These are phyloP conservation scores for Rousettus madagascariensis DNA, from an alignment of 2,797 vertebrate species.

Conservation along the genomic window DNA sequence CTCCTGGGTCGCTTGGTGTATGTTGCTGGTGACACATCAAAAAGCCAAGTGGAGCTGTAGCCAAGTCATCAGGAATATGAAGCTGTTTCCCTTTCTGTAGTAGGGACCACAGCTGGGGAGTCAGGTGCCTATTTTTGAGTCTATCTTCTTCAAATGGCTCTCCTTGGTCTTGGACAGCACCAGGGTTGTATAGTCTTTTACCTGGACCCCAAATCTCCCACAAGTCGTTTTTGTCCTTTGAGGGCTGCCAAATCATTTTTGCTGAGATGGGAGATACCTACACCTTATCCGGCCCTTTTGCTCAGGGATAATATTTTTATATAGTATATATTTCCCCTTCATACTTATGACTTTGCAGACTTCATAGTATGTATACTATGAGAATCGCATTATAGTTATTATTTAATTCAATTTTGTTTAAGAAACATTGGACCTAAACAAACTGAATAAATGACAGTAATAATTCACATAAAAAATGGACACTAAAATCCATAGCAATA, in stretches of 20 bases:
- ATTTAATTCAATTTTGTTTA: slow-evolving; percentile 5
- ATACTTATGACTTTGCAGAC: neutral
- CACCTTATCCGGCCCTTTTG: neutral
- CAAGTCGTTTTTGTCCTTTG: neutral
- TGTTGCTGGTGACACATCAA: neutral
- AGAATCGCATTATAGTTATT: neutral
- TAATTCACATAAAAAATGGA: neutral
- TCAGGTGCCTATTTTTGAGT: neutral
- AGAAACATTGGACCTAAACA: neutral
- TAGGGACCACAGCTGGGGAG: neutral
- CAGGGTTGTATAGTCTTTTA: neutral
- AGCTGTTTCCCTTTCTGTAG: neutral
- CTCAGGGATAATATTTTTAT: neutral
- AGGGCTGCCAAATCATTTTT: neutral
- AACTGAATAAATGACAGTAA: neutral
- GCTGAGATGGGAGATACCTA: too few relatives aligned
- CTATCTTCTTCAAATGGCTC: neutral
- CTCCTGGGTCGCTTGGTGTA: neutral
- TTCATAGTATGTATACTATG: neutral
- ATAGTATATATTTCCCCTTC: neutral
- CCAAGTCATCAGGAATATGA: neutral
- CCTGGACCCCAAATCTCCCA: neutral
- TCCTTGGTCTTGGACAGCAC: neutral
- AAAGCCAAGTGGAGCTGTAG: neutral
- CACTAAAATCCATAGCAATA: neutral